Percentiles rank a stretch among this genome's conserved stretches.
phyloP scores from a whole-genome alignment of 2,113 vertebrate genomes.

The Aptenodytes patagonicus region DNA sequence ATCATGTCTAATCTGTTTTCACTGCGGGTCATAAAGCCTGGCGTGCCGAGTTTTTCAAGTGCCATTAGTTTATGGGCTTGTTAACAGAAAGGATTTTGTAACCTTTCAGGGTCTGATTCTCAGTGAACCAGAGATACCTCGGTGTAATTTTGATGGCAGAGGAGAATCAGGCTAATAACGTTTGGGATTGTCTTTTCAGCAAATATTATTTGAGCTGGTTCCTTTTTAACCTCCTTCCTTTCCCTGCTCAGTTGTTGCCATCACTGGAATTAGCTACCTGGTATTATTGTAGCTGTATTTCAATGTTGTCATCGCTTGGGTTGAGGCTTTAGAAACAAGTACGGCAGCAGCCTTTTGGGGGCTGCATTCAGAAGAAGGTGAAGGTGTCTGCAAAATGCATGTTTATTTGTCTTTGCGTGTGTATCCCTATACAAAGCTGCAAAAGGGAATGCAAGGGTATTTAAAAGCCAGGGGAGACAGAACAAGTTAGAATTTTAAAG shows the following conservation, averaged over 20 bases:
- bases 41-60: not conserved
- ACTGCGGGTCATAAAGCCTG: not conserved
- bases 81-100: constrained; percentile 6
- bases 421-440: not conserved
- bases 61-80: constrained; percentile 13
- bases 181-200: not conserved
- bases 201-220: not conserved
- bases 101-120: constrained; percentile 12
- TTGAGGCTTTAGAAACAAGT: not conserved
- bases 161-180: not conserved
- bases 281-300: not conserved
- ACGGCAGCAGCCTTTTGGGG: not conserved
- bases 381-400: not conserved
- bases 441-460: not conserved
- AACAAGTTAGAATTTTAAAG: not conserved
- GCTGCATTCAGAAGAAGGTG: not conserved
- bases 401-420: not conserved
- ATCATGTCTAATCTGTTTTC: not conserved
- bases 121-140: not conserved
- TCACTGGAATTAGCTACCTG: not conserved
- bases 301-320: not conserved
- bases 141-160: not conserved
- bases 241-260: not conserved
- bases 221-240: not conserved
- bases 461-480: not conserved